These are phyloP conservation scores for Thereva nobilitata DNA, from an alignment of 2,888 invertebrate genomes.

Conservation along the genomic window DNA sequence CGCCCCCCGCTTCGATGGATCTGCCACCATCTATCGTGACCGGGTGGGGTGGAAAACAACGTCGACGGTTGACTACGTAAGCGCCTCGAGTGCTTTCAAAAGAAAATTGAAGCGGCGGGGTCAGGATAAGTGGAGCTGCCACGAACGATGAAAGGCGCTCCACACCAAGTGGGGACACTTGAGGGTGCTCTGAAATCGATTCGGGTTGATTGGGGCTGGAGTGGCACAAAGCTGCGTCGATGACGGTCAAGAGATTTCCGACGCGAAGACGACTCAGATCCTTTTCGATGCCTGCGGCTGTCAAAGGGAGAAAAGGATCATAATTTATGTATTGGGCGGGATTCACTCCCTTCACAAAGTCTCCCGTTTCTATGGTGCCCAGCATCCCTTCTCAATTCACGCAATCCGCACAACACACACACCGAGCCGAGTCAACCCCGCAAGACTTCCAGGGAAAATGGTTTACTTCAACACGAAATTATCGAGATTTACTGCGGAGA, in stretches of 20 bases:
- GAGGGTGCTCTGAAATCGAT: slow-evolving; percentile 24
- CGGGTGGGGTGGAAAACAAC: neutral
- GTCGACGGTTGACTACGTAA: neutral
- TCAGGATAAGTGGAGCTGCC: slow-evolving; percentile 5
- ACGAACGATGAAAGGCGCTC: slow-evolving; percentile 9
- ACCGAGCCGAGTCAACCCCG: too few relatives aligned
- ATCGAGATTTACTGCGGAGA: too few relatives aligned
- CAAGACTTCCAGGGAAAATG: too few relatives aligned
- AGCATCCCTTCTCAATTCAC: too few relatives aligned
- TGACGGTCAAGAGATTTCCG: neutral
- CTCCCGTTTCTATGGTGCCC: too few relatives aligned
- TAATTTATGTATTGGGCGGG: neutral
- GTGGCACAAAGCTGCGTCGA: neutral
- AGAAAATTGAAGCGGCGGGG: neutral
- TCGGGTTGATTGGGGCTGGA: slow-evolving; percentile 22
- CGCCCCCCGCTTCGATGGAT: neutral
- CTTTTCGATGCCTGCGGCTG: neutral
- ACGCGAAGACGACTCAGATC: neutral
- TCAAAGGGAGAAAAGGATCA: neutral
- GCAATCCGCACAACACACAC: too few relatives aligned
- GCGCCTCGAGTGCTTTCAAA: slow-evolving; percentile 2
- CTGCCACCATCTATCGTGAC: neutral
- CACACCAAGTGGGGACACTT: slow-evolving; percentile 17
- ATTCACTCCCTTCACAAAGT: neutral
- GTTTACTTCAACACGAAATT: too few relatives aligned